Conservation (phyloP, 2,113 vertebrate species). For the Petaurus breviceps region DNA sequence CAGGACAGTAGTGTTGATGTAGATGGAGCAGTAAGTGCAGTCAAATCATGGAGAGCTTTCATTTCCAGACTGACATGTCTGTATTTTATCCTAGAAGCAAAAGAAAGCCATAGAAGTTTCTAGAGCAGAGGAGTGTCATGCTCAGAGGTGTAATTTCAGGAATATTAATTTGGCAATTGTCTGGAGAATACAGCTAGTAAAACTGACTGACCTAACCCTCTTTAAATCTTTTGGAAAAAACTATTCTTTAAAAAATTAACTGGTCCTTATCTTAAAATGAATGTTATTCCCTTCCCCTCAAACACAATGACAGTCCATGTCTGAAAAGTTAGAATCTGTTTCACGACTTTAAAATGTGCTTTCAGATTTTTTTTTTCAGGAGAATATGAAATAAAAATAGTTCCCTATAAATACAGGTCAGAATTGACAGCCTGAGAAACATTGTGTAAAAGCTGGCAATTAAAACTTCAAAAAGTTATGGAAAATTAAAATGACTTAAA, state of each 20-base stretch:
- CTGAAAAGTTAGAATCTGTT: constrained; percentile 35
- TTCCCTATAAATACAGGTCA: background rate
- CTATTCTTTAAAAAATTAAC: background rate
- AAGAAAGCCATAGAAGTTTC: background rate
- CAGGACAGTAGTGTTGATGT: background rate
- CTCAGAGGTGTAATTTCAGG: background rate
- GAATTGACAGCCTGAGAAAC: constrained; percentile 20
- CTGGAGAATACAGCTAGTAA: background rate
- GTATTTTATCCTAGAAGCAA: background rate
- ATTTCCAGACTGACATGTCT: background rate
- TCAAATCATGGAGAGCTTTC: background rate
- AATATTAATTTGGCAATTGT: background rate
- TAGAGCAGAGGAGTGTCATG: background rate
- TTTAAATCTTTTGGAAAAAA: background rate
- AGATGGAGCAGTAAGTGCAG: background rate
- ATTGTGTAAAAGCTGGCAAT: constrained; percentile 22
- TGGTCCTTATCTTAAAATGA: background rate
- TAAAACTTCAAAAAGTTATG: constrained; percentile 47
- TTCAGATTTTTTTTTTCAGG: constrained; percentile 2
- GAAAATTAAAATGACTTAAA: constrained; percentile 41
- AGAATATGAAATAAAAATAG: constrained; percentile 42
- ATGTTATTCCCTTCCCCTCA: background rate
- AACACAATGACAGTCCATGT: background rate
- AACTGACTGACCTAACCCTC: background rate
- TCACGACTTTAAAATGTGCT: constrained; percentile 23